These are phyloP conservation scores for Caprella mutica DNA, from an alignment of 2,888 invertebrate genomes.

Conservation along the genomic window DNA sequence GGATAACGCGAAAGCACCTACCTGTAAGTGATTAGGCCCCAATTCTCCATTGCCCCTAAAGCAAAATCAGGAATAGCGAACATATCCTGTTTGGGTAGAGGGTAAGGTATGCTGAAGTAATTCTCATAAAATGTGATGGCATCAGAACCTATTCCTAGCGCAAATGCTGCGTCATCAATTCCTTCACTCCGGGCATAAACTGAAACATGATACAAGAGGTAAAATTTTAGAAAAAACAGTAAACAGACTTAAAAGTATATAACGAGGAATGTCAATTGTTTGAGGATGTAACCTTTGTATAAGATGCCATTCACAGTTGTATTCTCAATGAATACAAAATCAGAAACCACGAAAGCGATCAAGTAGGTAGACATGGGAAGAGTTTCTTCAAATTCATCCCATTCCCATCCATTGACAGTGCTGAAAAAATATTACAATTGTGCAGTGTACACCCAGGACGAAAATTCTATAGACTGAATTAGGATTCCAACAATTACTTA, in stretches of 20 bases:
- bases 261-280: not conserved
- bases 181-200: slow-evolving; percentile 58
- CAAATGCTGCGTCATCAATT: slow-evolving; percentile 55
- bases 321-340: slow-evolving; percentile 45
- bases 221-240: not conserved
- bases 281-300: not conserved
- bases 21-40: slow-evolving; percentile 62
- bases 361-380: slow-evolving; percentile 87
- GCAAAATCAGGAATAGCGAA: slow-evolving; percentile 47
- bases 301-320: not conserved
- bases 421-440: too few species aligned
- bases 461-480: too few species aligned
- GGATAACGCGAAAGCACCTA: too few species aligned
- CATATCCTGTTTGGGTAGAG: slow-evolving; percentile 56
- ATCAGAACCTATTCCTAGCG: slow-evolving; percentile 60
- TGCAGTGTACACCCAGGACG: too few species aligned
- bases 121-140: slow-evolving; percentile 60
- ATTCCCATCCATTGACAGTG: slow-evolving; percentile 57
- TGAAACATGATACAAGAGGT: slow-evolving; percentile 19
- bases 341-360: slow-evolving; percentile 69
- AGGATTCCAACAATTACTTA: too few species aligned
- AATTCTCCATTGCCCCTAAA: slow-evolving; percentile 65
- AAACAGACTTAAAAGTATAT: not conserved
- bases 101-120: slow-evolving; percentile 60
- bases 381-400: slow-evolving; percentile 60